A percentile compares a stretch with the other conserved stretches of the same genome.
Evolutionary conservation across 2,797 vertebrate genomes (phyloP).

Genomic region (Brotula barbata): DNA sequence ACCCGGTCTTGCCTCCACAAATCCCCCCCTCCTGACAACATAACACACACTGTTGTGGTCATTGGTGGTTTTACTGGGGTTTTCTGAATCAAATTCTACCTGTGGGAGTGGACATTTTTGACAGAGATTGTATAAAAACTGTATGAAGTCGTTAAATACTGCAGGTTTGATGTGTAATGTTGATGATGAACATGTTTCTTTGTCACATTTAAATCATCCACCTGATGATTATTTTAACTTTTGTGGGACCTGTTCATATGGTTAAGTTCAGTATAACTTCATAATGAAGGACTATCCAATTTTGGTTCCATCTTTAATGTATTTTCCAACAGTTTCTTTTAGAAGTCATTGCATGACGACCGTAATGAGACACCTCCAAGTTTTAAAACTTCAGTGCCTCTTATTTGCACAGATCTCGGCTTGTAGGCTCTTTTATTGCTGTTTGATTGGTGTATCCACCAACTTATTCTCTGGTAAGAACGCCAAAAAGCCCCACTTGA

Average conservation of each 20-base stretch:
- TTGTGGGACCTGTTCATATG: constrained; percentile 17
- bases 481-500: too few species aligned
- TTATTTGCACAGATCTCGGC: constrained; percentile 6
- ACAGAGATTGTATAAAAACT: too few species aligned
- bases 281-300: constrained; percentile 29
- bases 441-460: background rate
- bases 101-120: too few species aligned
- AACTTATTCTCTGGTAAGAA: too few species aligned
- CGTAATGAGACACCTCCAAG: too few species aligned
- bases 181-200: background rate
- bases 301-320: constrained; percentile 18
- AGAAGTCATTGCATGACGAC: background rate
- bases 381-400: too few species aligned
- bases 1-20: too few species aligned
- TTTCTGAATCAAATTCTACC: too few species aligned
- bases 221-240: constrained; percentile 21
- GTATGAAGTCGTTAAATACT: too few species aligned
- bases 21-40: too few species aligned
- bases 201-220: background rate
- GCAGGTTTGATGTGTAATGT: background rate
- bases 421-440: constrained; percentile 5
- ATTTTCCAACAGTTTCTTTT: background rate
- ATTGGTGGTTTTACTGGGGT: too few species aligned
- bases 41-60: too few species aligned
- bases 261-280: background rate